These are phyloP conservation scores for Elymnias hypermnestra DNA, from an alignment of 1,140 invertebrate species.

Conservation along the genomic window DNA sequence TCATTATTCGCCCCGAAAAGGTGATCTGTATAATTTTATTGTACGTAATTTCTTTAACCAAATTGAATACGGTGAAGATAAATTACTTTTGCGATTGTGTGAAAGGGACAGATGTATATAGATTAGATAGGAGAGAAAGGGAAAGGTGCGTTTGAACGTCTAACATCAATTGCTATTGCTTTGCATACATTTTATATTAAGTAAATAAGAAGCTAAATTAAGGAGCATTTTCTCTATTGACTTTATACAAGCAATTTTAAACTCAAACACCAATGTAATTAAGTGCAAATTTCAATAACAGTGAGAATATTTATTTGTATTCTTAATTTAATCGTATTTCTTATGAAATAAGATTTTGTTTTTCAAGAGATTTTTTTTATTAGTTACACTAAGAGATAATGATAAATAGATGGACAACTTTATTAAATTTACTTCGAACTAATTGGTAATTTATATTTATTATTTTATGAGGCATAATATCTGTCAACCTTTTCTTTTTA, in stretches of 20 bases:
- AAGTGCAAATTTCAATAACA: no score
- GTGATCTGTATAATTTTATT: slow-evolving; percentile 64
- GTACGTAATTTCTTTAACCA: slow-evolving; percentile 45
- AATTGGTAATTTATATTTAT: no score
- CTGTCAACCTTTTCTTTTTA: no score
- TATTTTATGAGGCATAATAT: no score
- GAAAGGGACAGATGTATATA: slow-evolving; percentile 23
- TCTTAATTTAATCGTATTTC: no score
- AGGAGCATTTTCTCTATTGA: no score
- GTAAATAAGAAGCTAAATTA: slow-evolving; percentile 57
- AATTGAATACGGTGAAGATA: slow-evolving; percentile 47
- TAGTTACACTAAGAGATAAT: no score
- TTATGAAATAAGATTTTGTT: no score
- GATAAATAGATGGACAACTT: no score
- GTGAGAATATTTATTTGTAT: no score
- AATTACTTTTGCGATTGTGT: slow-evolving; percentile 38
- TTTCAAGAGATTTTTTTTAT: no score
- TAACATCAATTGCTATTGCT: slow-evolving; percentile 44
- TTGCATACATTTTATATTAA: slow-evolving; percentile 49
- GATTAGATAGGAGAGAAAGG: slow-evolving; percentile 21
- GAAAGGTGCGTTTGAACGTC: slow-evolving; percentile 35
- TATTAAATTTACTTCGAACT: no score
- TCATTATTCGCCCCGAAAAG: slow-evolving; percentile 27
- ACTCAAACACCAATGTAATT: slow-evolving; percentile 18
- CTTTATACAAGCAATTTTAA: slow-evolving; percentile 26